A percentile compares a stretch with the other conserved stretches of the same genome.
Evolutionary conservation across 2,113 vertebrate species (phyloP).

Genomic region (Seriola dumerili): DNA sequence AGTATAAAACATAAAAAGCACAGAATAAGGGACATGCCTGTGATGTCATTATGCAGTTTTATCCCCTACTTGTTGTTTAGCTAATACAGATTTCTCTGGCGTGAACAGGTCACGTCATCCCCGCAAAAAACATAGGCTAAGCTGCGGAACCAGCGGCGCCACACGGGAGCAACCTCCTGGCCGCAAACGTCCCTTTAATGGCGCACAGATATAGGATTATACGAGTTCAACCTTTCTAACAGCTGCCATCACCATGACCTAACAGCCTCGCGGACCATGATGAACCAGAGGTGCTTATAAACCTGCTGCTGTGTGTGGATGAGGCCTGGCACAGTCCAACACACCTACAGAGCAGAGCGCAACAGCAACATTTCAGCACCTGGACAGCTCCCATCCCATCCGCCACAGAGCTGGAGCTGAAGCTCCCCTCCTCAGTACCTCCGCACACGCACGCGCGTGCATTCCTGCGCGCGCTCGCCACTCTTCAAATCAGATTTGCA

Average conservation of each 20-base stretch:
- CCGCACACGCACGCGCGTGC: background rate
- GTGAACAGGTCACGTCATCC: slow-evolving; percentile 2
- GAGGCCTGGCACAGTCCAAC: background rate
- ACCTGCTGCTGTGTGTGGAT: background rate
- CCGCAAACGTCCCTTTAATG: slow-evolving; percentile 24
- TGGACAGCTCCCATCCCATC: slow-evolving; percentile 46
- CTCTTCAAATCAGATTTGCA: slow-evolving; percentile 62
- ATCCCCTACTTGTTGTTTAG: background rate
- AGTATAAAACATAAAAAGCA: background rate
- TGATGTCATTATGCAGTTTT: background rate
- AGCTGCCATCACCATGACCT: background rate
- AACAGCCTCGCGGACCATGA: background rate
- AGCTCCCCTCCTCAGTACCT: no score
- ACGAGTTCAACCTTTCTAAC: slow-evolving; percentile 41
- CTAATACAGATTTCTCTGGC: slow-evolving; percentile 1
- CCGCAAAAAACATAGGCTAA: background rate
- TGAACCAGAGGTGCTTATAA: background rate
- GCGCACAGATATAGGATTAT: background rate
- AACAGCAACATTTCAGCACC: slow-evolving; percentile 41
- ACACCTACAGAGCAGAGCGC: background rate
- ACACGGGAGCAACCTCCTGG: slow-evolving; percentile 5
- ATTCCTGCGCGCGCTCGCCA: background rate
- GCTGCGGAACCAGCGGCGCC: background rate
- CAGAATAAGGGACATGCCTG: slow-evolving; percentile 9
- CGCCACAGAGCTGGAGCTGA: background rate